These are phyloP conservation scores for Automeris io DNA, from an alignment of 2,888 invertebrate species.

Conservation along the genomic window DNA sequence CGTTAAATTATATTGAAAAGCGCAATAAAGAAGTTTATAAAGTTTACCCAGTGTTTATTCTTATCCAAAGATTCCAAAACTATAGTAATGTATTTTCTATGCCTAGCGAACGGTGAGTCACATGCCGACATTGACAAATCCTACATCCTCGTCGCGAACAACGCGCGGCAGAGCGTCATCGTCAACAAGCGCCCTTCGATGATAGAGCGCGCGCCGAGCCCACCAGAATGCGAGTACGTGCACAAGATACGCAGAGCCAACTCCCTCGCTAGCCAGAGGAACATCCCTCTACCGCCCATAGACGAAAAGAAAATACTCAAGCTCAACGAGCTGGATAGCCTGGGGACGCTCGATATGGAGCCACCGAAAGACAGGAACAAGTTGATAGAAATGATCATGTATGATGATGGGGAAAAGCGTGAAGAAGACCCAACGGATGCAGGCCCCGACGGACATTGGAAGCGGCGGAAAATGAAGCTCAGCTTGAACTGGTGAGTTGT, in stretches of 20 bases:
- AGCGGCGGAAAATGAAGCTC: conserved; percentile 51
- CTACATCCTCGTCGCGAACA: conserved; percentile 64
- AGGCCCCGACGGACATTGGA: conserved; percentile 7
- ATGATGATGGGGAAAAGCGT: conserved; percentile 38
- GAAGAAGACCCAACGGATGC: conserved; percentile 18
- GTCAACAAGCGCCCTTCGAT: conserved; percentile 43
- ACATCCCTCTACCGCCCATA: conserved; percentile 54
- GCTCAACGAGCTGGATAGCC: conserved; percentile 34
- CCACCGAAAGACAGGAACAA: conserved; percentile 60
- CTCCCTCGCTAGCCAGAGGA: conserved; percentile 35
- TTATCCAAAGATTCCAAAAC: no score
- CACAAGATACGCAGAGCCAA: conserved; percentile 67
- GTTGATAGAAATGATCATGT: conserved; percentile 64
- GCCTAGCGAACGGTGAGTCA: conserved; percentile 9
- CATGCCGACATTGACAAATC: conserved; percentile 41
- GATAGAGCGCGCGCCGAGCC: conserved; percentile 28
- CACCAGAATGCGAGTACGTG: conserved; percentile 51
- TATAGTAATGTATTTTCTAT: no score
- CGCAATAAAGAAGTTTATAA: no score
- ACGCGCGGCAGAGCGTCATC: conserved; percentile 65
- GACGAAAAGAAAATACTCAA: conserved; percentile 55
- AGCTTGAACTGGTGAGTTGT: conserved; percentile 47
- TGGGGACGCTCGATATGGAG: conserved; percentile 38
- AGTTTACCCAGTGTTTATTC: no score
- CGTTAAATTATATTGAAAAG: no score